These are phyloP conservation scores for Poeciliopsis presidionis DNA, from an alignment of 2,797 vertebrate species.

Conservation along the genomic window DNA sequence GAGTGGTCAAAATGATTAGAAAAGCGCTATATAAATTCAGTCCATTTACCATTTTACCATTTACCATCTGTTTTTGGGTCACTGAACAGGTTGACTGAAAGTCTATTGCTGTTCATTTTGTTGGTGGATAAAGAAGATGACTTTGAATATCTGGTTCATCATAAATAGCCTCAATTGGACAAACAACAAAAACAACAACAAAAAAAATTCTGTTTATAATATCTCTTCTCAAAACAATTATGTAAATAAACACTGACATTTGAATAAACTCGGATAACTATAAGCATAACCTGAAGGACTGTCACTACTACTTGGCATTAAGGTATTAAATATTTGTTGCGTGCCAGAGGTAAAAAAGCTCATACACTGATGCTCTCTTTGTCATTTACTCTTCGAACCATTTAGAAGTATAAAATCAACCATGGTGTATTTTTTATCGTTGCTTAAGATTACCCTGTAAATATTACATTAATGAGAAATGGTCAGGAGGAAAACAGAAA, in stretches of 20 bases:
- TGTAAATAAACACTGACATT: conserved; percentile 75
- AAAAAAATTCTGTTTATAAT: conserved; percentile 45
- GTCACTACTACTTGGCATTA: conserved; percentile 50
- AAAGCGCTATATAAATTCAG: no score
- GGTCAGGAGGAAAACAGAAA: conserved; percentile 17
- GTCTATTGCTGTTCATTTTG: conserved; percentile 1
- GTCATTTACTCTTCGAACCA: conserved; percentile 59
- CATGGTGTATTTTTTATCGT: conserved; percentile 49
- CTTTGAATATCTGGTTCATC: conserved; percentile 43
- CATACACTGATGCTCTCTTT: conserved; percentile 43
- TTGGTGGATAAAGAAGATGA: conserved; percentile 18
- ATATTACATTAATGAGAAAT: conserved; percentile 44
- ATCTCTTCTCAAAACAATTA: conserved; percentile 36
- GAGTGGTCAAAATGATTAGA: no score
- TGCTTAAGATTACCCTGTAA: conserved; percentile 63
- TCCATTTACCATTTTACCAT: no score
- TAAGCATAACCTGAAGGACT: conserved; percentile 52
- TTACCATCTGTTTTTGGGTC: background rate
- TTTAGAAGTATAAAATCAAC: conserved; percentile 53
- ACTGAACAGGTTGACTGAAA: conserved; percentile 18
- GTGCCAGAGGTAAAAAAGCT: conserved; percentile 44
- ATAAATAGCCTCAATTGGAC: conserved; percentile 27
- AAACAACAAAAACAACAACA: conserved; percentile 42
- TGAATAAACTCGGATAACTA: conserved; percentile 59
- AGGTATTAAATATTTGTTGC: conserved; percentile 52